phyloP scores from a whole-genome alignment of 2,888 invertebrate genomes.

The Cerastoderma edule region DNA sequence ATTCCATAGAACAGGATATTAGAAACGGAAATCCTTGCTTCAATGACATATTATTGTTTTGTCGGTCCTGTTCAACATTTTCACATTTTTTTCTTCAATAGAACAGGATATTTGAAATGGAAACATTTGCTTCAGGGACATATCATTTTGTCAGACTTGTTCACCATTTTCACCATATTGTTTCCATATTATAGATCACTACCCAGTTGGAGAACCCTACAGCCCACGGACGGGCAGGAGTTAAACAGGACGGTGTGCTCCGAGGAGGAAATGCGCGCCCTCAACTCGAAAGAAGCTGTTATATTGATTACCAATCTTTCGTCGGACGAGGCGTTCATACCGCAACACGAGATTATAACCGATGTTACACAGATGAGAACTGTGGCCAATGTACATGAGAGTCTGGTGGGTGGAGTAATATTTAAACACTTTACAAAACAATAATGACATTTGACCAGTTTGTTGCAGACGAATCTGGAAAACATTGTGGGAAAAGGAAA shows the following conservation, averaged over 20 bases:
- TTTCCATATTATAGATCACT: conserved; percentile 82
- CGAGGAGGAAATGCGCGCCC: conserved; percentile 90
- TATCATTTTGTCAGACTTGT: too few relatives aligned
- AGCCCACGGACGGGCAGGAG: conserved; percentile 77
- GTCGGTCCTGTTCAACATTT: too few relatives aligned
- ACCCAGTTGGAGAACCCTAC: conserved; percentile 87
- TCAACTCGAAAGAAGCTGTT: conserved; percentile 95
- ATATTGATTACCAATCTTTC: conserved; percentile 94
- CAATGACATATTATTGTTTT: too few relatives aligned
- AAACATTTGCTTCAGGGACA: too few relatives aligned
- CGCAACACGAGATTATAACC: conserved; percentile 92
- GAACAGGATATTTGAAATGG: too few relatives aligned
- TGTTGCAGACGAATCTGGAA: too few relatives aligned
- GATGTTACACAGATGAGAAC: conserved; percentile 93
- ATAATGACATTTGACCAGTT: neutral
- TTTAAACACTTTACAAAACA: neutral
- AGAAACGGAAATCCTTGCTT: too few relatives aligned
- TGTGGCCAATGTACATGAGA: conserved; percentile 95
- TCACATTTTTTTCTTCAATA: too few relatives aligned
- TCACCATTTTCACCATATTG: neutral
- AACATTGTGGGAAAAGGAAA: too few relatives aligned
- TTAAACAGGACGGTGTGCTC: conserved; percentile 86
- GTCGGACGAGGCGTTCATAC: conserved; percentile 92
- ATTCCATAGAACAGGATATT: too few relatives aligned
- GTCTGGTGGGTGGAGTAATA: conserved; percentile 87